A percentile compares a stretch with the other conserved stretches of the same genome.
Conservation (phyloP, 2,888 invertebrate species). For the Euzophera pinguis region DNA sequence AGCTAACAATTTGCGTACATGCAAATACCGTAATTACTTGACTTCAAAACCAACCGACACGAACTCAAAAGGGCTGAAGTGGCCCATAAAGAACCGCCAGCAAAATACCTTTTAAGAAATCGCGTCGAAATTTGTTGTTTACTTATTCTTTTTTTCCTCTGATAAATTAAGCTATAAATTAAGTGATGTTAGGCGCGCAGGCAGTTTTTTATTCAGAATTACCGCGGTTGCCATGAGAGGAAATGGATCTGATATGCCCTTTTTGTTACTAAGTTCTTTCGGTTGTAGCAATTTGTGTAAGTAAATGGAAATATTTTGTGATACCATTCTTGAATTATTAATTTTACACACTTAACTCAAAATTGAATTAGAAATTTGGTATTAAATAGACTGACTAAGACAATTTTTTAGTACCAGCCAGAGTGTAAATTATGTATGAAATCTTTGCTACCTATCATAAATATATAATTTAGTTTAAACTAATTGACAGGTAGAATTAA, state of each 20-base stretch:
- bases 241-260: conserved; percentile 14
- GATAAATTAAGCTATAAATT: conserved; percentile 65
- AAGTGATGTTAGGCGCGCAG: conserved; percentile 30
- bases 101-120: conserved; percentile 27
- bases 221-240: conserved; percentile 14
- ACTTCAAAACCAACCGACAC: not conserved
- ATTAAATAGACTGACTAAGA: too few relatives aligned
- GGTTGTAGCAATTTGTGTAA: not conserved
- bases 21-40: conserved; percentile 10
- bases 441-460: too few relatives aligned
- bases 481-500: too few relatives aligned
- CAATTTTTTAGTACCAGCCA: too few relatives aligned
- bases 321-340: too few relatives aligned
- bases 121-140: conserved; percentile 30
- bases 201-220: conserved; percentile 50
- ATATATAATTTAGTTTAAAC: too few relatives aligned
- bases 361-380: too few relatives aligned
- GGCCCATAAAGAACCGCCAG: conserved; percentile 15
- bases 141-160: conserved; percentile 31
- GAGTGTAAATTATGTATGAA: too few relatives aligned
- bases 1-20: conserved; percentile 11
- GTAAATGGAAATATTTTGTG: not conserved
- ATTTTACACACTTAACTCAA: too few relatives aligned
- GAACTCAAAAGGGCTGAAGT: conserved; percentile 4
- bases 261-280: not conserved